Evolutionary conservation across 2,113 vertebrate genomes (phyloP).

Genomic region (Equus quagga): DNA sequence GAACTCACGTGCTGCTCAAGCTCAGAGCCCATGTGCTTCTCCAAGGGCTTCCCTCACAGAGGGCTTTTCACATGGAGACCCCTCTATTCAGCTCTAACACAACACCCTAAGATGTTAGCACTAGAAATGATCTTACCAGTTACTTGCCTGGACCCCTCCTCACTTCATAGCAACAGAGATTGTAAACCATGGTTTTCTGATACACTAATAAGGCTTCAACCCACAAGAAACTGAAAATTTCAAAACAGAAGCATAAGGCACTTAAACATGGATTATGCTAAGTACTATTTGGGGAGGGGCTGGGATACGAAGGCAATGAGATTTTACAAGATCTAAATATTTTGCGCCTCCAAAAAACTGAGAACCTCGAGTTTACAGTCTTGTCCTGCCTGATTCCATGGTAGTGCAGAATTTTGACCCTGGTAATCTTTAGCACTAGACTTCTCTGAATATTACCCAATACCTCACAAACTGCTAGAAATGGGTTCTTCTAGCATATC

Average conservation of each 20-base stretch:
- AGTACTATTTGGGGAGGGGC: neutral
- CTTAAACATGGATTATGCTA: neutral
- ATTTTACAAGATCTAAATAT: neutral
- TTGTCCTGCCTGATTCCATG: neutral
- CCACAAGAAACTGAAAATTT: neutral
- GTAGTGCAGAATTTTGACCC: neutral
- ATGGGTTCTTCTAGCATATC: neutral
- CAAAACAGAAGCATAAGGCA: neutral
- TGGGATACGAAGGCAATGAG: neutral
- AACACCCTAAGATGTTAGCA: rapidly evolving
- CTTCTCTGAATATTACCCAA: neutral
- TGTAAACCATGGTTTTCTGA: neutral
- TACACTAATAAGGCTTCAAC: neutral
- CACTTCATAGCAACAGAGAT: neutral
- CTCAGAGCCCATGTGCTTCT: neutral
- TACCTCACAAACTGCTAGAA: neutral
- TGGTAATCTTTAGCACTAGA: neutral
- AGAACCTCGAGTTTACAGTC: neutral
- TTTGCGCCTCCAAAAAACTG: neutral
- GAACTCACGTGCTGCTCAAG: neutral
- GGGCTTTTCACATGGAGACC: rapidly evolving
- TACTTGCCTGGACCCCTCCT: neutral
- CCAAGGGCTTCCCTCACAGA: no score
- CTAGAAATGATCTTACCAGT: neutral
- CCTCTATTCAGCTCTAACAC: neutral